Conservation (phyloP, 2,888 invertebrate genomes). For the Silvanus unidentatus region DNA sequence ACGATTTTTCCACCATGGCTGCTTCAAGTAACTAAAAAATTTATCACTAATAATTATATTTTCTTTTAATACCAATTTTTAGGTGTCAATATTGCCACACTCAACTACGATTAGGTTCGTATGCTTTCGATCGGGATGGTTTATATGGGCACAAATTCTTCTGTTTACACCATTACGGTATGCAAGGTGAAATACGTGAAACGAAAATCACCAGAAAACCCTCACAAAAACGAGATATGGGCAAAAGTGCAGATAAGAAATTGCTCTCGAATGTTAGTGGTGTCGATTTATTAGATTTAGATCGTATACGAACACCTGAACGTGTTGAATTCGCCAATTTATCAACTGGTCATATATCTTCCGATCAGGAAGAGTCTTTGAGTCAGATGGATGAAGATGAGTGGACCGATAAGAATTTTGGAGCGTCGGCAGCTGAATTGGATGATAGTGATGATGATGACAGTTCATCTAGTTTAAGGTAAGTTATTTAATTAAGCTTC, state of each 20-base stretch:
- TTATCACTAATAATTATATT: neutral
- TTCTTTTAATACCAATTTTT: conserved; percentile 10
- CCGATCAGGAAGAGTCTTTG: conserved; percentile 58
- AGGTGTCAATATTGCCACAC: conserved; percentile 87
- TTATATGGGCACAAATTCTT: conserved; percentile 65
- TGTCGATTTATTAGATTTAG: conserved; percentile 48
- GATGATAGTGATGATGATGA: conserved; percentile 56
- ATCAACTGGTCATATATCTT: conserved; percentile 51
- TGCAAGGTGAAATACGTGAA: conserved; percentile 51
- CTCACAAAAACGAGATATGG: conserved; percentile 24
- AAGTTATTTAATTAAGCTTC: neutral
- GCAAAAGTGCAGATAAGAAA: conserved; percentile 50
- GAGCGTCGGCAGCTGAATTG: conserved; percentile 67
- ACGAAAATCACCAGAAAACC: conserved; percentile 33
- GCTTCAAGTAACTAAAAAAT: conserved; percentile 57
- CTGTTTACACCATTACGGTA: conserved; percentile 68
- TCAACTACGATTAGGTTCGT: conserved; percentile 73
- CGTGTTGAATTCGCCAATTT: conserved; percentile 74
- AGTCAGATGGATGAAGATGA: conserved; percentile 91
- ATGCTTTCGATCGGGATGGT: conserved; percentile 65
- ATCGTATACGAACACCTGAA: conserved; percentile 60
- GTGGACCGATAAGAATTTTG: conserved; percentile 91
- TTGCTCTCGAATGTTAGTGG: conserved; percentile 47
- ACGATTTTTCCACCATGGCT: conserved; percentile 84
- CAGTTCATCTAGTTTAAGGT: conserved; percentile 51